These are phyloP conservation scores for Mugil cephalus DNA, from an alignment of 2,113 vertebrate genomes.

Conservation along the genomic window DNA sequence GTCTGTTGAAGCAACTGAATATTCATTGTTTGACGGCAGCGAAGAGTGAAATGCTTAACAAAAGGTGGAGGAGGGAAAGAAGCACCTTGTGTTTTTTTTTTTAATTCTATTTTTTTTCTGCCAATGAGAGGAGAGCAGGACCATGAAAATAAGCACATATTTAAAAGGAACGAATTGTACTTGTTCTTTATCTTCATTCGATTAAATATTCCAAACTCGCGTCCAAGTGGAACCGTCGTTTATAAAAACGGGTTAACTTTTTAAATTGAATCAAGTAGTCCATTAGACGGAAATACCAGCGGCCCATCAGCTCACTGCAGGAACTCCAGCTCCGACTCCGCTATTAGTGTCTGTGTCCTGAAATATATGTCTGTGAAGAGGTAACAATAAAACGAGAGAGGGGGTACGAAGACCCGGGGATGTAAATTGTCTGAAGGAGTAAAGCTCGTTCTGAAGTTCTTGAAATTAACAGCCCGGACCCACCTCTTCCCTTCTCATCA, in stretches of 20 bases:
- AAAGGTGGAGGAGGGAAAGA: slow-evolving; percentile 24
- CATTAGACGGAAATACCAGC: slow-evolving; percentile 53
- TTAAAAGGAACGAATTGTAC: slow-evolving; percentile 6
- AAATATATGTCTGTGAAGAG: slow-evolving; percentile 47
- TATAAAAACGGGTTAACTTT: slow-evolving; percentile 18
- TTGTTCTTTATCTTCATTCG: slow-evolving; percentile 18
- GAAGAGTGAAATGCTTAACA: slow-evolving; percentile 36
- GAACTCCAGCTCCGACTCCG: slow-evolving; percentile 33
- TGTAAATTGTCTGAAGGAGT: slow-evolving; percentile 63
- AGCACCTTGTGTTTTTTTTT: slow-evolving; percentile 18
- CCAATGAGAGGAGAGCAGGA: neutral
- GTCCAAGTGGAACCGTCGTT: neutral
- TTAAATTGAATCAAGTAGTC: slow-evolving; percentile 16
- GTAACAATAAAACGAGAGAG: slow-evolving; percentile 55
- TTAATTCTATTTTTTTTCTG: slow-evolving; percentile 3
- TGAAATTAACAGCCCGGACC: slow-evolving; percentile 45
- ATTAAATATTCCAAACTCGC: neutral
- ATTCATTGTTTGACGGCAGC: slow-evolving; percentile 35
- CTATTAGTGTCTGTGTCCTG: slow-evolving; percentile 50
- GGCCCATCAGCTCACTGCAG: slow-evolving; percentile 37
- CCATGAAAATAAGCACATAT: slow-evolving; percentile 4
- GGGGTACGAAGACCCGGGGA: slow-evolving; percentile 41
- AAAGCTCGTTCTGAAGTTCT: slow-evolving; percentile 53
- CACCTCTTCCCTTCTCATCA: slow-evolving; percentile 19
- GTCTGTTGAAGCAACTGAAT: slow-evolving; percentile 32